Conservation (phyloP, 2,113 vertebrate species). For the Phyllostomus hastatus region DNA sequence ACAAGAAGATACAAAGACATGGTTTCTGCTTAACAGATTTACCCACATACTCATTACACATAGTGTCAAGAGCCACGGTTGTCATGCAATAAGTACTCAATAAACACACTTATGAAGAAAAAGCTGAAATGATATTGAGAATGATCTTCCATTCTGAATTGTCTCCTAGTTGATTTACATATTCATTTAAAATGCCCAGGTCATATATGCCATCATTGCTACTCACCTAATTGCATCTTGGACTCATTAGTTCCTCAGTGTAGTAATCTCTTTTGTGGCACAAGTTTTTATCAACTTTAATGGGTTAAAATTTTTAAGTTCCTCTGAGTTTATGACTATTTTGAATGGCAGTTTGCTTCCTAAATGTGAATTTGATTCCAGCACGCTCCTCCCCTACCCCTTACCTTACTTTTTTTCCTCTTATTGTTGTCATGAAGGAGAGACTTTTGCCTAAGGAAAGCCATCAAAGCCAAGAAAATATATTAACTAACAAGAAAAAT, state of each 20-base stretch:
- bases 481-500: slow-evolving; percentile 6
- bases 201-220: background rate
- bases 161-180: background rate
- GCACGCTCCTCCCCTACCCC: background rate
- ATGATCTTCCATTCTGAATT: background rate
- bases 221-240: background rate
- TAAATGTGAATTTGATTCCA: background rate
- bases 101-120: background rate
- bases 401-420: background rate
- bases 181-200: background rate
- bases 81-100: background rate
- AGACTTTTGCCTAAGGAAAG: background rate
- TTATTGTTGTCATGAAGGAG: background rate
- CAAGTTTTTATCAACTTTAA: slow-evolving; percentile 7
- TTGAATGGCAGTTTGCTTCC: background rate
- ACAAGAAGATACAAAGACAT: background rate
- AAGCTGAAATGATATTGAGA: background rate
- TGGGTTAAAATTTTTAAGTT: background rate
- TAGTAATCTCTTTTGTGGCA: background rate
- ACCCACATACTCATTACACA: background rate
- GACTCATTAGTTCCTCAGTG: background rate
- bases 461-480: background rate
- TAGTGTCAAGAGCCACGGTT: background rate
- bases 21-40: background rate
- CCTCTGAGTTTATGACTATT: background rate